These are phyloP conservation scores for Tamandua tetradactyla DNA, from an alignment of 2,797 vertebrate genomes.

Conservation along the genomic window DNA sequence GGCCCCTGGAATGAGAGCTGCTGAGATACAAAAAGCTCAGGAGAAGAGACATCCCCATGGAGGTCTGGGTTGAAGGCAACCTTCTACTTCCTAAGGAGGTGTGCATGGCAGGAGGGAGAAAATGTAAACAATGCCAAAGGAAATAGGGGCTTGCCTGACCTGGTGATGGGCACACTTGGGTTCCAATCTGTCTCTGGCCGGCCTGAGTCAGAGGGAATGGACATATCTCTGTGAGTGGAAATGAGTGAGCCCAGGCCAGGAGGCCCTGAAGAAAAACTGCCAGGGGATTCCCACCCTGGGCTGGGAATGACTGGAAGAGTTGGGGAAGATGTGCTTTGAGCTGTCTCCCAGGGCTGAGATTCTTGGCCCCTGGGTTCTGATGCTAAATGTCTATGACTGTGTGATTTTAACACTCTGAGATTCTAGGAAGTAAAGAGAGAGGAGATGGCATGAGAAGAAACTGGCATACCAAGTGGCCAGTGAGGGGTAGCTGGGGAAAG, in stretches of 20 bases:
- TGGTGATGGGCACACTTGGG: not conserved
- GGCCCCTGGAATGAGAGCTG: not conserved
- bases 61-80: not conserved
- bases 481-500: not conserved
- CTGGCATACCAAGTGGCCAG: not conserved
- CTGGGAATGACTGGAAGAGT: not conserved
- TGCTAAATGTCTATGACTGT: not conserved
- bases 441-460: not conserved
- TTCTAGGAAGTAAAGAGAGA: not conserved
- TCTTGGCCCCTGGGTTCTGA: not conserved
- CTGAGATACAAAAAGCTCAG: not conserved
- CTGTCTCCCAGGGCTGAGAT: not conserved
- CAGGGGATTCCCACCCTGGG: fast-evolving
- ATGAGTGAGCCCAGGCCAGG: not conserved
- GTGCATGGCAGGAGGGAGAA: not conserved
- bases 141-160: not conserved
- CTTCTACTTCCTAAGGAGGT: not conserved
- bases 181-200: not conserved
- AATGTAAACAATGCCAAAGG: not conserved
- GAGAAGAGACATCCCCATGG: not conserved
- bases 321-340: not conserved
- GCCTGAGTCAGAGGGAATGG: not conserved
- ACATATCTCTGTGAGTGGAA: not conserved
- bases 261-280: not conserved
- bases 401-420: not conserved